Evolutionary conservation across 2,113 vertebrate species (phyloP).

Genomic region (Antidorcas marsupialis): DNA sequence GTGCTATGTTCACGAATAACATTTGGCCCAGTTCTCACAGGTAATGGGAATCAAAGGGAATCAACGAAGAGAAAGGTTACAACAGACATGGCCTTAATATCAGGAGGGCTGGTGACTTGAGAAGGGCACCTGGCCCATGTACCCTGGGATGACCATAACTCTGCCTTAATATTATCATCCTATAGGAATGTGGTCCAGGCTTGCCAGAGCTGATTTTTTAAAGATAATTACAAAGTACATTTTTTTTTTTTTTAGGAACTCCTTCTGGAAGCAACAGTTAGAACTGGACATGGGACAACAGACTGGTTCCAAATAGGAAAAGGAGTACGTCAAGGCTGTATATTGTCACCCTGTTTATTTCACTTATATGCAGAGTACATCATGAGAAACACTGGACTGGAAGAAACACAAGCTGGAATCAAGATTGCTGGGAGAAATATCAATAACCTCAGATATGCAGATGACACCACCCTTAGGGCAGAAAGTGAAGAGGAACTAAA

Average conservation of each 20-base stretch:
- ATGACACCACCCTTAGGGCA: no score
- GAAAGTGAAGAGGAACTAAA: no score
- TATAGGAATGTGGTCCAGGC: neutral
- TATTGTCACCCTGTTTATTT: no score
- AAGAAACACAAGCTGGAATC: no score
- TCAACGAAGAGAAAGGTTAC: neutral
- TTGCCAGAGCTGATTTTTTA: neutral
- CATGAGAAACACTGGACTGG: no score
- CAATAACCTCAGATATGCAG: no score
- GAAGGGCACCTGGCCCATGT: neutral
- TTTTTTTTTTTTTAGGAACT: neutral
- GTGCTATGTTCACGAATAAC: neutral
- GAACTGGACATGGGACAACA: no score
- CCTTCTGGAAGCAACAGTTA: neutral
- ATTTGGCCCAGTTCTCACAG: neutral
- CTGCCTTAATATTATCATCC: neutral
- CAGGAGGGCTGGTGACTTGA: neutral
- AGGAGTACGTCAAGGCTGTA: no score
- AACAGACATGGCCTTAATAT: neutral
- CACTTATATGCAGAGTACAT: no score
- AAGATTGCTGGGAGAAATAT: no score
- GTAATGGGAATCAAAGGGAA: neutral
- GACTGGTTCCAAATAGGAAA: no score
- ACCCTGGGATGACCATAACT: neutral
- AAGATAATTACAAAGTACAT: neutral